Evolutionary conservation across 2,113 vertebrate species (phyloP).

Genomic region (Ceuthmochares aereus): DNA sequence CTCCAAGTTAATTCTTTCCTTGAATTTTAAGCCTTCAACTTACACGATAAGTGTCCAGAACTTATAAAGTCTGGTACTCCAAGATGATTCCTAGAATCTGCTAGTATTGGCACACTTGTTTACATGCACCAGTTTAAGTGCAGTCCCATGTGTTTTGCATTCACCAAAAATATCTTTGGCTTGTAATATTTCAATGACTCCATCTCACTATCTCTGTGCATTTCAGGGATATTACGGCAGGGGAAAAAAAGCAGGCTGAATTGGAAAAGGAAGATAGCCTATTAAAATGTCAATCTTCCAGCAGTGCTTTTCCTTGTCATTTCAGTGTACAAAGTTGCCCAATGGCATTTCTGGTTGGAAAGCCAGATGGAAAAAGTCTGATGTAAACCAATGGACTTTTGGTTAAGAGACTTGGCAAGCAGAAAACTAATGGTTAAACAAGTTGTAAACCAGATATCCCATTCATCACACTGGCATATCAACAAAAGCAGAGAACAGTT

Average conservation of each 20-base stretch:
- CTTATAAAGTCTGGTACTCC: background rate
- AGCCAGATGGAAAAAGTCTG: background rate
- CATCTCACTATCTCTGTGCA: background rate
- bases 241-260: background rate
- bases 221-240: background rate
- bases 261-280: background rate
- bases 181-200: background rate
- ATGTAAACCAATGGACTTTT: background rate
- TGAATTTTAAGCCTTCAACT: background rate
- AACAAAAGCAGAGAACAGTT: background rate
- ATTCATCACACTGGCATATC: background rate
- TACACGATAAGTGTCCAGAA: background rate
- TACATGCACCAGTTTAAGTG: background rate
- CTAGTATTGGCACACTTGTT: rapidly evolving
- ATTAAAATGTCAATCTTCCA: background rate
- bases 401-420: background rate
- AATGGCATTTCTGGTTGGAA: background rate
- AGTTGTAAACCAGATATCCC: background rate
- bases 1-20: rapidly evolving
- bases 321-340: background rate
- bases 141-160: background rate
- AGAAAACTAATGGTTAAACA: background rate
- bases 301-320: background rate
- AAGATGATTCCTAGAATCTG: background rate
- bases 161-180: background rate